Percentiles rank a stretch among this genome's conserved stretches.
These are phyloP conservation scores for Meleagris gallopavo DNA, from an alignment of 2,113 vertebrate genomes.

Conservation along the genomic window DNA sequence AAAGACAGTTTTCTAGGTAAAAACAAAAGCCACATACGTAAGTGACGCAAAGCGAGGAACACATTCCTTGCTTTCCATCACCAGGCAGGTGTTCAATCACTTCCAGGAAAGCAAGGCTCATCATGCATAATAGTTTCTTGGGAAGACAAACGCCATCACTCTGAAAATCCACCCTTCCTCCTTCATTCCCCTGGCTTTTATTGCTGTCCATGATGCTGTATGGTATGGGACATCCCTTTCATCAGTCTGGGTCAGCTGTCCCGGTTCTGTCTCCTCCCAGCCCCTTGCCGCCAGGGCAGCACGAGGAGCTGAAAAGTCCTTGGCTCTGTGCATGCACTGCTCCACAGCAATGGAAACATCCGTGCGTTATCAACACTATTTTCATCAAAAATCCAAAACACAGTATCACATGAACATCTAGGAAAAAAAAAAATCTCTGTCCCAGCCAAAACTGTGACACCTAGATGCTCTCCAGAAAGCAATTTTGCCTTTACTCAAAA, in stretches of 20 bases:
- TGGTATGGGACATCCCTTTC: background rate
- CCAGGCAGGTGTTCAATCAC: background rate
- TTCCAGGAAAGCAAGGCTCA: background rate
- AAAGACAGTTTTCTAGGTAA: background rate
- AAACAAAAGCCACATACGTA: background rate
- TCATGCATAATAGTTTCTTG: background rate
- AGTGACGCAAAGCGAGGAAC: background rate
- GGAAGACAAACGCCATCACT: background rate
- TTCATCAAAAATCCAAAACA: background rate
- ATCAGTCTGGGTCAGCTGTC: background rate
- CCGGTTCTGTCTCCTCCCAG: background rate
- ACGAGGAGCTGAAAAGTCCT: background rate
- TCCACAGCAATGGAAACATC: background rate
- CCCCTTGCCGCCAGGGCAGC: background rate
- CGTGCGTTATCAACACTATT: background rate
- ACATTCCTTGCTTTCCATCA: background rate
- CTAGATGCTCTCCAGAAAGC: conserved; percentile 10
- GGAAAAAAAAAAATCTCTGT: background rate
- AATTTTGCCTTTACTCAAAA: conserved; percentile 35
- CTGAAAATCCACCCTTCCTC: background rate
- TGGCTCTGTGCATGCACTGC: background rate
- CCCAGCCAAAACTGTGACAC: background rate
- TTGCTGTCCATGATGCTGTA: background rate
- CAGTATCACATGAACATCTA: background rate
- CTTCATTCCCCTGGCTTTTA: background rate